A percentile compares a stretch with the other conserved stretches of the same genome.
These are phyloP conservation scores for Thinocorus orbignyianus DNA, from an alignment of 2,113 vertebrate species.

Conservation along the genomic window DNA sequence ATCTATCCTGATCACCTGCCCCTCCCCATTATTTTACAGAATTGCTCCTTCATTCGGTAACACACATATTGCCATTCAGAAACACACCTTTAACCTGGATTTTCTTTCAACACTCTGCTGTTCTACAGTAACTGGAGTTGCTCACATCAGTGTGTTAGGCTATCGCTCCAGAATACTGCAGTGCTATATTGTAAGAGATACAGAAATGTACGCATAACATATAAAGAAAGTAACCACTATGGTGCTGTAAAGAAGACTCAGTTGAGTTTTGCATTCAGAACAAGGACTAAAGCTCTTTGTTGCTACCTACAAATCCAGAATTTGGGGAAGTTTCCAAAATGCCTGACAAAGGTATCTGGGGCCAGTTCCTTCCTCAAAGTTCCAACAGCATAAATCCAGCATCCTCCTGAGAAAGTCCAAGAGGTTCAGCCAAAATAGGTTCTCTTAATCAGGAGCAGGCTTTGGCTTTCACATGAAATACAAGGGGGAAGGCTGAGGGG, in stretches of 20 bases:
- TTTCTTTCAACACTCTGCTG: neutral
- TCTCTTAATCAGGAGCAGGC: neutral
- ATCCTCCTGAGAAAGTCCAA: neutral
- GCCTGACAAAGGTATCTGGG: neutral
- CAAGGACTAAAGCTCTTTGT: neutral
- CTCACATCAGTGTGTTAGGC: neutral
- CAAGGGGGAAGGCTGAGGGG: neutral
- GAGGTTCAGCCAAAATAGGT: neutral
- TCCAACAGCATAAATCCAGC: constrained; percentile 16
- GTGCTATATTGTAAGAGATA: neutral
- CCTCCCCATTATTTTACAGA: constrained; percentile 54
- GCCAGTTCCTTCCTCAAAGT: neutral
- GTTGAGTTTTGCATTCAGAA: neutral
- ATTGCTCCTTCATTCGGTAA: neutral
- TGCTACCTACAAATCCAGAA: neutral
- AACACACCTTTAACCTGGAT: constrained; percentile 1
- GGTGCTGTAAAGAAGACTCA: neutral
- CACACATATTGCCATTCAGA: constrained; percentile 7
- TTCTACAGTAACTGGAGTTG: neutral
- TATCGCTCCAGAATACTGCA: constrained; percentile 2
- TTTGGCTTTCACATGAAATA: constrained; percentile 39
- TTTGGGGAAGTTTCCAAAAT: neutral
- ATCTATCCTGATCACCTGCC: constrained; percentile 10
- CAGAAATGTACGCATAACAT: fast-evolving
- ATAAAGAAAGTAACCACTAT: neutral